A percentile compares a stretch with the other conserved stretches of the same genome.
phyloP scores from a whole-genome alignment of 2,113 vertebrate genomes.

The Sebastes fasciatus region DNA sequence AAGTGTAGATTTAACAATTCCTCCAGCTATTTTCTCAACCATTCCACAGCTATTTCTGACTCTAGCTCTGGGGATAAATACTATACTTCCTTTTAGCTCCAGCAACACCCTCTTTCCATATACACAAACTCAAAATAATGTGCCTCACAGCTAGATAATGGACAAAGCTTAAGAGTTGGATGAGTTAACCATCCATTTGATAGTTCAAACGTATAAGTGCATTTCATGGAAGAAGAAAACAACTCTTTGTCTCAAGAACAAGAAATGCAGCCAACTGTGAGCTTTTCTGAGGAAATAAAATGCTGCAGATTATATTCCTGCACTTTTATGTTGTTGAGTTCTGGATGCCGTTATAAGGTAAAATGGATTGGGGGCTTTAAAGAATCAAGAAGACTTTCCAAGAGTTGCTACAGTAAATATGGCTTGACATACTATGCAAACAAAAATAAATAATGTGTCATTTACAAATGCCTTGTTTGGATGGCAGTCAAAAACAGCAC shows the following conservation, averaged over 20 bases:
- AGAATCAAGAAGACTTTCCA: constrained; percentile 13
- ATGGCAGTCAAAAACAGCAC: constrained; percentile 26
- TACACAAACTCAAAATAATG: constrained; percentile 8
- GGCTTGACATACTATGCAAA: constrained; percentile 10
- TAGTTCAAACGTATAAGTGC: background rate
- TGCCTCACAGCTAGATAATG: background rate
- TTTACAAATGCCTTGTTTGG: constrained; percentile 43
- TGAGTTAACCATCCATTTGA: background rate
- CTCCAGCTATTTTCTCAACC: constrained; percentile 42
- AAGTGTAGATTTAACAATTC: constrained; percentile 50
- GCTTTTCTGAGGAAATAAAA: constrained; percentile 6
- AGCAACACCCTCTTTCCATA: constrained; percentile 12
- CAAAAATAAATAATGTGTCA: constrained; percentile 17
- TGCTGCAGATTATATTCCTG: constrained; percentile 10
- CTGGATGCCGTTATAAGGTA: constrained; percentile 19
- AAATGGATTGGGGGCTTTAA: background rate
- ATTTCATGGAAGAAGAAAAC: background rate
- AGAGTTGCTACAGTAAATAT: constrained; percentile 3
- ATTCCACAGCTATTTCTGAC: constrained; percentile 48
- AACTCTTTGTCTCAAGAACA: background rate
- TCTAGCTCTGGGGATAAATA: constrained; percentile 49
- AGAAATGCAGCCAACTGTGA: background rate
- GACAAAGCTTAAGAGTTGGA: constrained; percentile 2
- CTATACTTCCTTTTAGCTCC: constrained; percentile 44
- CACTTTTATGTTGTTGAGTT: constrained; percentile 21